A percentile compares a stretch with the other conserved stretches of the same genome.
These are phyloP conservation scores for Pseudochirops cupreus DNA, from an alignment of 2,797 vertebrate species.

Conservation along the genomic window DNA sequence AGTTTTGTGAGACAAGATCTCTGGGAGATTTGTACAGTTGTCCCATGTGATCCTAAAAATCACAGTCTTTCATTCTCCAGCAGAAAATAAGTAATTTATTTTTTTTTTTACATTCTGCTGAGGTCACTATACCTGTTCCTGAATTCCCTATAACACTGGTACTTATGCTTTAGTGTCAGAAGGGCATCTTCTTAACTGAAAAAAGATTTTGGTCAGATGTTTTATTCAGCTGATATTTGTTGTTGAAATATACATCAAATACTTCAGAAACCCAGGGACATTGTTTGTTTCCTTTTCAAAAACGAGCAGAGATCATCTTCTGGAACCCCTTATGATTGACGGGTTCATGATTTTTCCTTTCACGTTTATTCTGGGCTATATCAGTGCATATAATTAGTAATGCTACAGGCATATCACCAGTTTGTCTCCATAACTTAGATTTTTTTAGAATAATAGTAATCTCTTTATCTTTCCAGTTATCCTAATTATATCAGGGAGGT, in stretches of 20 bases:
- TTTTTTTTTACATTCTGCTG: slow-evolving; percentile 38
- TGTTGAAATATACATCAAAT: slow-evolving; percentile 9
- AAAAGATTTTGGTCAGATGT: slow-evolving; percentile 44
- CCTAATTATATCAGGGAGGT: background rate
- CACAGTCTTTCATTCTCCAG: slow-evolving; percentile 10
- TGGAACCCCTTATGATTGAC: background rate
- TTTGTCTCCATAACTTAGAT: background rate
- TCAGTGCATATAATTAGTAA: background rate
- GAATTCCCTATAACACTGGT: slow-evolving; percentile 14
- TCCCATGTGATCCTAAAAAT: slow-evolving; percentile 1
- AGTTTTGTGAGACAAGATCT: slow-evolving; percentile 37
- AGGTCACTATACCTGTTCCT: background rate
- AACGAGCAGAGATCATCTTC: background rate
- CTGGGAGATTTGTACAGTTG: background rate
- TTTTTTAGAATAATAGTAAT: background rate
- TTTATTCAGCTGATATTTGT: slow-evolving; percentile 39
- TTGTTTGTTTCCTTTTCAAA: background rate
- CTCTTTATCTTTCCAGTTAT: background rate
- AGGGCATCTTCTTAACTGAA: slow-evolving; percentile 5
- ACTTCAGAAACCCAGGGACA: background rate
- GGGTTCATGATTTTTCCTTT: background rate
- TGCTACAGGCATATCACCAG: background rate
- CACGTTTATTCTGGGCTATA: background rate
- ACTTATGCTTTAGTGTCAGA: slow-evolving; percentile 23
- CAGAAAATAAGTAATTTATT: slow-evolving; percentile 32